These are phyloP conservation scores for Zoanthus gigantus DNA, from an alignment of 92 coral and sea anemone genomes.

Conservation along the genomic window DNA sequence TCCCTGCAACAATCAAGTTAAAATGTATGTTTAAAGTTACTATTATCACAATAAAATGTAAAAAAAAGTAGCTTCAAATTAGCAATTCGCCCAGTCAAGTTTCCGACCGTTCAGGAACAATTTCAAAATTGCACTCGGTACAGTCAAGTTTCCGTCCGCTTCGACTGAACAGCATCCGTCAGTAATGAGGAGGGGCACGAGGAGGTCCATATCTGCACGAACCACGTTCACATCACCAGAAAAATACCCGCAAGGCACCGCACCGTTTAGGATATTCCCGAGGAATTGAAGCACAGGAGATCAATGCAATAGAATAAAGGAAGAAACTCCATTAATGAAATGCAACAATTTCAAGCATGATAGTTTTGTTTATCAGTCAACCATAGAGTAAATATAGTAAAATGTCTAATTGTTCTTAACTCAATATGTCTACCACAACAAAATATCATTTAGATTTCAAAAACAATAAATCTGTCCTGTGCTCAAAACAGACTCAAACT, in stretches of 20 bases:
- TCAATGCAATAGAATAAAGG: conserved; percentile 38
- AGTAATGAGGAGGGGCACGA: conserved; percentile 40
- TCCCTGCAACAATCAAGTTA: not conserved
- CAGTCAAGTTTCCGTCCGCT: conserved; percentile 41
- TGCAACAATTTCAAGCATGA: not conserved
- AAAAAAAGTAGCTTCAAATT: not conserved
- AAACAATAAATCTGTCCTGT: not conserved
- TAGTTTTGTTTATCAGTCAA: not conserved
- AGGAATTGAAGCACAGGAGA: conserved; percentile 42
- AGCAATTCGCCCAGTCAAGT: conserved; percentile 13
- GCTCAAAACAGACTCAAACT: too few species aligned
- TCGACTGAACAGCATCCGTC: conserved; percentile 43
- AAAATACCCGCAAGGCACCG: conserved; percentile 52
- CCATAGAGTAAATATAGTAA: not conserved
- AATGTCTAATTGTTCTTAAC: not conserved
- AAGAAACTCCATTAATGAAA: conserved; percentile 37
- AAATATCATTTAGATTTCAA: not conserved
- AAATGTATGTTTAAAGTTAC: not conserved
- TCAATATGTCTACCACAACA: not conserved
- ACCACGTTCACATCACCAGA: conserved; percentile 39
- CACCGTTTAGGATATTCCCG: conserved; percentile 28
- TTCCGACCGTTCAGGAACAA: conserved; percentile 36
- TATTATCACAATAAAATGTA: not conserved
- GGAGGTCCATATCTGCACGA: conserved; percentile 52
- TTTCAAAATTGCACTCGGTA: conserved; percentile 11